Percentiles rank a stretch among this genome's conserved stretches.
These are phyloP conservation scores for Dromococcyx pavoninus DNA, from an alignment of 2,797 vertebrate species.

Conservation along the genomic window DNA sequence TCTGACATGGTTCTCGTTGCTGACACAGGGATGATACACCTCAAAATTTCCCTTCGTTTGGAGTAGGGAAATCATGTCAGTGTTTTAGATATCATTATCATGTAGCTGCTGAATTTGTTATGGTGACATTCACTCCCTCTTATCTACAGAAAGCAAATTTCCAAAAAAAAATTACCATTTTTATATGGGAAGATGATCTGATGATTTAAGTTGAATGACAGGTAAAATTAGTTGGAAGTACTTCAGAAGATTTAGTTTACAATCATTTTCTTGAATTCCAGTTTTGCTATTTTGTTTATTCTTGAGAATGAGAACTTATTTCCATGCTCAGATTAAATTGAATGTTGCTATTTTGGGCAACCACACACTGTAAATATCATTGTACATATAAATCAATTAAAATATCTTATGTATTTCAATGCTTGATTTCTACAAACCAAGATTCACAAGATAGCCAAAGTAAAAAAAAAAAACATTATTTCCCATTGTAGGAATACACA, in stretches of 20 bases:
- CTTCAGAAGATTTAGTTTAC: background rate
- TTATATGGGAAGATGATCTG: background rate
- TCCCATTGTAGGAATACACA: background rate
- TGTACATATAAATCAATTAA: slow-evolving; percentile 1
- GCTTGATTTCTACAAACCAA: background rate
- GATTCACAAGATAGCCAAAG: background rate
- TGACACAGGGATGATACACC: rapidly evolving
- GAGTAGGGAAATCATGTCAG: background rate
- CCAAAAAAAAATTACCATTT: background rate
- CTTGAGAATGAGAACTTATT: background rate
- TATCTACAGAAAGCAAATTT: background rate
- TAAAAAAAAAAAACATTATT: slow-evolving; percentile 1
- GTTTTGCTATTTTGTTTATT: background rate
- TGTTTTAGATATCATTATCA: background rate
- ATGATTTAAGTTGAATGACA: background rate
- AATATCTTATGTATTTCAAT: background rate
- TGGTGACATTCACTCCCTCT: background rate
- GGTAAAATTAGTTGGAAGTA: background rate
- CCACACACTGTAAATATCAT: background rate
- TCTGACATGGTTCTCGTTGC: background rate
- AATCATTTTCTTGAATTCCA: background rate
- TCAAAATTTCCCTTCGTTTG: background rate
- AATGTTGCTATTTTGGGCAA: background rate
- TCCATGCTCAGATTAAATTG: background rate
- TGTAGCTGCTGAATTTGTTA: background rate